Base-by-base conservation (phyloP, 2,888 invertebrate species). In the Epistrophe grossulariae region DNA sequence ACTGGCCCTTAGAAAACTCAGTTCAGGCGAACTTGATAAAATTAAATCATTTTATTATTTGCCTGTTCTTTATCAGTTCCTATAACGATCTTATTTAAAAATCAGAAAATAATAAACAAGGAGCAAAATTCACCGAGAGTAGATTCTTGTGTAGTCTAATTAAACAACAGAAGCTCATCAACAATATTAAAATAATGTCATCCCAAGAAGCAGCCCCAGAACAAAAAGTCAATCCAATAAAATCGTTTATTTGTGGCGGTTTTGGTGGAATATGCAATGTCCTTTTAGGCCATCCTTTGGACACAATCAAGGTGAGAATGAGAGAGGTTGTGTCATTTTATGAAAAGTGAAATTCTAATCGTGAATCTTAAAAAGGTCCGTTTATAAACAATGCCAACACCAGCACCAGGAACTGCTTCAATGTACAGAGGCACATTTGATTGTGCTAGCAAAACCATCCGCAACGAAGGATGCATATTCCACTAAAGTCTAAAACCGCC, bases 401-500 rank as follows among this genome's bases (percentile, higher is more conserved):
- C 97, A 6, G 94, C 94, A 84, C 94, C 96, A 4, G 98, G 98
- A 6, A 94, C 97, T 92, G 89, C 92, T 45, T 96, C 98, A 11
- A 90, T 97, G 79, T 99, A 99, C 92, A 94, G 93, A 55, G 99
- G 99, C 78, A 98, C 99, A 43, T 95, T 96, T 92, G 99, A 99
- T 91, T 99, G 99, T 94, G 96, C 97, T 50, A 95, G 95, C 90
- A 97, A 98, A 93, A 99, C 98, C 3, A 94, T 99, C 17, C 93
- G 94, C 40, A 96, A 96, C 91, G 99, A 99, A 95, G 99, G 98
- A n/a, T 97, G 91, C 99, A 99, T 87, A 98, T 95, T 88, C 99
- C 99, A 62, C 99, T 99, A 92, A 98, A 97, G n/a, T n/a, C n/a
- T n/a, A n/a, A n/a, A n/a, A 73, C 99, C 99, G 73, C 99, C 99